Evolutionary conservation across 2,888 invertebrate genomes (phyloP), one percentile per base, ranked within the genome.

Genomic region (Anoncus sp.): DNA sequence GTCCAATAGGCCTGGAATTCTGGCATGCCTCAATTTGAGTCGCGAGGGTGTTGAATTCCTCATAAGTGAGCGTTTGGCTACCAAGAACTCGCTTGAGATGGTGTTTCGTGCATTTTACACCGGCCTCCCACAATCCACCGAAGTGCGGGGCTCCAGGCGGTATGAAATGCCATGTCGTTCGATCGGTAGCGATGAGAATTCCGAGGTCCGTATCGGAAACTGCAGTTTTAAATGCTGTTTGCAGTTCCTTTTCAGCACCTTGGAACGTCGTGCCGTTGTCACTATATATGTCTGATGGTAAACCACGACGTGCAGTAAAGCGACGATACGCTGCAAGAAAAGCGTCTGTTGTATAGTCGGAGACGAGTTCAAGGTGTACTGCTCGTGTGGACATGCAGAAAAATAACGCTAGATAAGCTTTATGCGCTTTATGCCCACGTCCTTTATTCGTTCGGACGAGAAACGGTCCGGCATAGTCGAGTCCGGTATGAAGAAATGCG

Each of bases 381-480:
- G 84, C 88, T 53, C 84, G 80, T 43, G 85, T 84, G 0, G 79
- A 69, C 9, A 86, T 77, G 55, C 89, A 90, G n/a, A 85, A 69
- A 16, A 84, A 85, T 0, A 85, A 24, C 0, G 75, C 66, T 0
- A 85, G 47, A 40, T 85, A 85, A 1, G 63, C 55, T 45, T 87
- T 87, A 1, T 74, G 24, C 9, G 66, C 16, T 63, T 77, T 79
- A 0, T 75, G 59, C n/a, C 79, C 76, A 40, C 81, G 70, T n/a
- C 72, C 49, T 10, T 38, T 6, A 20, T 62, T 60, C 5, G 66
- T 77, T 24, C 80, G 67, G 14, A 82, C 66, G 27, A 51, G 67
- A 31, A 83, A 83, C 0, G 89, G 89, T 5, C 90, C 88, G 31
- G 85, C 86, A 16, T 83, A 88, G 59, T 91, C 90, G 0, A 90